Conservation (phyloP, 2,888 invertebrate genomes). For the Oxycera nigricornis region DNA sequence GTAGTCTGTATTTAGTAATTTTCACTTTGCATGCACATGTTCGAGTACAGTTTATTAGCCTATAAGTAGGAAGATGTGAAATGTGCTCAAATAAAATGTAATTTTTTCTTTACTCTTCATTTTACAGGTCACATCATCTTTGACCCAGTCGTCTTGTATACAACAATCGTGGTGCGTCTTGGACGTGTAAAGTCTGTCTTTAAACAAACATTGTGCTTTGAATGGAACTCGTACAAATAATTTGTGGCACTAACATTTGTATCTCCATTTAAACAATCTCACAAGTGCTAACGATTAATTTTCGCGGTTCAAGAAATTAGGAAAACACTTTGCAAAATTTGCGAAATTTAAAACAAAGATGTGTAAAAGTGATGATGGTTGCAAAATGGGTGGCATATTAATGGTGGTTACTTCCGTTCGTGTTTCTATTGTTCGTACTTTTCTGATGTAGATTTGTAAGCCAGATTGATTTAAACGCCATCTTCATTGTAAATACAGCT, state of each 20-base stretch:
- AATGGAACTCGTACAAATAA: not conserved
- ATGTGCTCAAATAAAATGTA: not conserved
- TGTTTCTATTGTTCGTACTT: conserved; percentile 2
- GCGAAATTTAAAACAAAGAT: conserved; percentile 23
- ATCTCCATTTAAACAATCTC: not conserved
- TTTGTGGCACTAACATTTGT: no score
- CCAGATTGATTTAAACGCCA: not conserved
- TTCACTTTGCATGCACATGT: no score
- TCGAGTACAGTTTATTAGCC: no score
- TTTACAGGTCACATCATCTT: conserved; percentile 22
- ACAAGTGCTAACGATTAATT: not conserved
- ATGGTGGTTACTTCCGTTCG: not conserved
- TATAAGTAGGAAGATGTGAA: no score
- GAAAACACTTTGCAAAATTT: conserved; percentile 23
- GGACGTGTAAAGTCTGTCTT: not conserved
- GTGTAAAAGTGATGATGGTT: conserved; percentile 4
- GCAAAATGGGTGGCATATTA: not conserved
- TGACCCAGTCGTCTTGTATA: not conserved
- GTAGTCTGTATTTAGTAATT: no score
- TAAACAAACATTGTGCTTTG: not conserved
- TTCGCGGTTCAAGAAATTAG: not conserved
- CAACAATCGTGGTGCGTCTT: not conserved
- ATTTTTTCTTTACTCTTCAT: not conserved
- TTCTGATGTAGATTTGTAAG: not conserved
- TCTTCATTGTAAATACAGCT: not conserved